Base-by-base conservation (phyloP, 2,888 invertebrate species). In the Caenorhabditis virilis region DNA sequence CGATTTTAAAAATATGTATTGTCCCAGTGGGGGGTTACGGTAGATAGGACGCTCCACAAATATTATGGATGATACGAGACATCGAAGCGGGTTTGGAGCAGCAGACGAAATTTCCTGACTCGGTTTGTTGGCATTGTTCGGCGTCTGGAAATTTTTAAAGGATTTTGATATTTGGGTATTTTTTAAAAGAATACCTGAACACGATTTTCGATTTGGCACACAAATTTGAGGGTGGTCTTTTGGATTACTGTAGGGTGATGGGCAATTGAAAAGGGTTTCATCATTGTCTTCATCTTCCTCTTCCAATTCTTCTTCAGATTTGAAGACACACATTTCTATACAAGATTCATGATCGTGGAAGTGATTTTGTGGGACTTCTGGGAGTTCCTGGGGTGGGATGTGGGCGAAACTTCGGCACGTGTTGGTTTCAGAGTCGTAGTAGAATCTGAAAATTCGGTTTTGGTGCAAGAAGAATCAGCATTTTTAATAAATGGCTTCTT, bases 211-310 rank as follows among this genome's bases (percentile, higher is more conserved):
- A 25, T 49, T 46, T 1, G 60, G 43, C 18, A 66, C 61, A 53
- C 77, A 77, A 38, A 72, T 62, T 55, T 77, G 73, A 6, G 74
- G 76, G 55, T 69, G 62, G 33, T 72, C 72, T 23, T 41, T 13
- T 7, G 78, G 78, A 52, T 75, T 74, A 11, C 42, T 15, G 38
- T 69, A 74, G 0, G 78, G 75, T 15, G 55, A 50, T 9, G 78
- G 75, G 38, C 78, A 78, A 18, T 61, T 55, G 15, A 64, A 38
- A 23, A 53, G n/a, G n/a, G n/a, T n/a, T n/a, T n/a, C n/a, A n/a
- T n/a, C n/a, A n/a, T n/a, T n/a, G n/a, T n/a, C n/a, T n/a, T n/a
- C n/a, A n/a, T n/a, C n/a, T n/a, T n/a, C 48, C 11, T 45, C 48
- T 23, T 63, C 53, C 13, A 20, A 27, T 4, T 13, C n/a, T 22